Evolutionary conservation across 2,888 invertebrate species (phyloP), one percentile per base, ranked within the genome.

Genomic region (Thelaira solivaga): DNA sequence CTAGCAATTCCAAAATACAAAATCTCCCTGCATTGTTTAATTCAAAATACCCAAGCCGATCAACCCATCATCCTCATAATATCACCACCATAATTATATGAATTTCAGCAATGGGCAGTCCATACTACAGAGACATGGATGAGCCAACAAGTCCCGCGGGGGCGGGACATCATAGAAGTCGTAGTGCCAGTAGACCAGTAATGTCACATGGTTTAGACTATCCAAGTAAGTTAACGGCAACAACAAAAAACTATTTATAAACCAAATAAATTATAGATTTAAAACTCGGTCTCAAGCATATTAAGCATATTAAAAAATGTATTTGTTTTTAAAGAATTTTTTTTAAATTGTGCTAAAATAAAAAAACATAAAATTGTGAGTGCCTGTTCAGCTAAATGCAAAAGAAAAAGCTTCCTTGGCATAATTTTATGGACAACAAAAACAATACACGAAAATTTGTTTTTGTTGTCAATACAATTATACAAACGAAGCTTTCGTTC

Each of bases 81-180:
- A 90, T 89, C 90, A 91, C 87, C 90, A 88, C 86, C 89, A 89
- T 89, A 88, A 88, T 88, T 89, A 84, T 88, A 82, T 86, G 83
- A 87, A 84, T 89, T 89, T 83, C 87, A 89, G 89, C 88, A 84
- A 90, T 90, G 90, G 90, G 90, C 85, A 93, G 93, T 87, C 93
- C 93, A 90, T 93, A 93, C 89, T 92, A 93, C 88, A 91, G 93
- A 89, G 92, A 93, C 90, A 93, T 93, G 90, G 95, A 96, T 90
- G 95, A 95, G 90, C 93, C 95, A 85, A 94, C 93, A 86, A 95
- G 95, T 90, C 95, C 95, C 88, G 94, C 95, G 90, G 93, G 95
- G 91, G 93, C 95, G 89, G 95, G 95, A 88, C 93, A 94, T 86
- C 91, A 91, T 92, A 93, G 96, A 85, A 93, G 94, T 85, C 93